A percentile compares a stretch with the other conserved stretches of the same genome.
Evolutionary conservation across 30 jellyfish, hydroid and myxozoan genomes (phyloP).

Genomic region (Aurelia sp.): DNA sequence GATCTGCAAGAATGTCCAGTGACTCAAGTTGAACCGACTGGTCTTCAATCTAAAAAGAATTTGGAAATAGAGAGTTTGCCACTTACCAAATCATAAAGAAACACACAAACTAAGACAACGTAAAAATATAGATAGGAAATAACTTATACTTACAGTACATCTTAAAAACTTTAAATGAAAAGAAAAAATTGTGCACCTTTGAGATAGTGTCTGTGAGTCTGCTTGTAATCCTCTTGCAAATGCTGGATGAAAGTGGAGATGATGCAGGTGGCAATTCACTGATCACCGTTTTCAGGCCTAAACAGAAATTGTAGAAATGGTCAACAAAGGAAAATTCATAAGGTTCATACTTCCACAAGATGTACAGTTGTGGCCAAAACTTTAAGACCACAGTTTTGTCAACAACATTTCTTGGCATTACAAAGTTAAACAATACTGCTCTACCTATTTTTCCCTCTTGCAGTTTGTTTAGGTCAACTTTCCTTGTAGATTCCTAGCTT

Average conservation of each 20-base stretch:
- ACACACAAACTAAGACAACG: no score
- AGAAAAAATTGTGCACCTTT: conserved; percentile 20
- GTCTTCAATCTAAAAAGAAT: conserved; percentile 87
- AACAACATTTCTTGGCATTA: no score
- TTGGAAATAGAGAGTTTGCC: no score
- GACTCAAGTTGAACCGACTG: conserved; percentile 98
- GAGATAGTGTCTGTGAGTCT: conserved; percentile 92
- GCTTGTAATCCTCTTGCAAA: conserved; percentile 95
- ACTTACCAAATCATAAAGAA: no score
- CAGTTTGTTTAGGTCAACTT: no score
- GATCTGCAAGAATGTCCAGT: conserved; percentile 92
- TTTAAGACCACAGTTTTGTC: no score
- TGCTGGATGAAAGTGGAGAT: conserved; percentile 89
- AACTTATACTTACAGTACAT: no score
- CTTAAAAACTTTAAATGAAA: background rate
- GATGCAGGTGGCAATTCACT: conserved; percentile 98
- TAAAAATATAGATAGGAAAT: no score
- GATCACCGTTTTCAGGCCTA: conserved; percentile 94
- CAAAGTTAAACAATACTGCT: no score
- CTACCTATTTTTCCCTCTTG: no score
- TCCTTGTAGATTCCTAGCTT: no score
- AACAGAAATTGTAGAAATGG: background rate
- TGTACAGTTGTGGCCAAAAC: no score
- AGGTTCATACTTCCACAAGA: background rate
- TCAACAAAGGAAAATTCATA: background rate